Evolutionary conservation across 1,140 invertebrate species (phyloP).

Genomic region (Drosophila serrata): DNA sequence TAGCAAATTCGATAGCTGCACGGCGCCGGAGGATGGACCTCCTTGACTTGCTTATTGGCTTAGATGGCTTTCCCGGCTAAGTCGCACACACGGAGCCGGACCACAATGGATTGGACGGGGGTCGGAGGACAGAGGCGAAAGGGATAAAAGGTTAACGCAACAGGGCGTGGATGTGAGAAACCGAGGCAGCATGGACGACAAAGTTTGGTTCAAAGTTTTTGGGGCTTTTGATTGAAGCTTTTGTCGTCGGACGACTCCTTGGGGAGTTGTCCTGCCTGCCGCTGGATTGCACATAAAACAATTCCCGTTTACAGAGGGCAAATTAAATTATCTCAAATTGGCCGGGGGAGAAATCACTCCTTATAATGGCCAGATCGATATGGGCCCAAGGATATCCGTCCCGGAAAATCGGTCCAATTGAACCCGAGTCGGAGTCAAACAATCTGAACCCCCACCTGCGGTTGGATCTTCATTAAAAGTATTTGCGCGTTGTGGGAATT

Average conservation of each 20-base stretch:
- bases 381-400: slow-evolving; percentile 45
- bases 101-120: slow-evolving; percentile 35
- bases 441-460: slow-evolving; percentile 45
- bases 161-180: slow-evolving; percentile 39
- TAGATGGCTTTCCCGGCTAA: slow-evolving; percentile 61
- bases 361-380: slow-evolving; percentile 34
- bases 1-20: slow-evolving; percentile 44
- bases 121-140: slow-evolving; percentile 16
- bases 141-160: slow-evolving; percentile 73
- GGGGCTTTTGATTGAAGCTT: slow-evolving; percentile 71
- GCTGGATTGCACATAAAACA: slow-evolving; percentile 58
- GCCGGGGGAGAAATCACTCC: slow-evolving; percentile 33
- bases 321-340: slow-evolving; percentile 62
- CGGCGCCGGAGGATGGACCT: slow-evolving; percentile 24
- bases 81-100: slow-evolving; percentile 36
- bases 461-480: slow-evolving; percentile 23
- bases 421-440: slow-evolving; percentile 36
- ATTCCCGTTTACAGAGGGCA: slow-evolving; percentile 58
- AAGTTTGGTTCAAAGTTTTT: slow-evolving; percentile 59
- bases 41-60: slow-evolving; percentile 69
- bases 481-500: slow-evolving; percentile 19
- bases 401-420: slow-evolving; percentile 14
- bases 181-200: slow-evolving; percentile 20
- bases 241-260: slow-evolving; percentile 46
- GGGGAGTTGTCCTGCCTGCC: slow-evolving; percentile 10